Evolutionary conservation across 2,888 invertebrate species (phyloP), one percentile per base, ranked within the genome.

Genomic region (Sarcophaga subvicina): DNA sequence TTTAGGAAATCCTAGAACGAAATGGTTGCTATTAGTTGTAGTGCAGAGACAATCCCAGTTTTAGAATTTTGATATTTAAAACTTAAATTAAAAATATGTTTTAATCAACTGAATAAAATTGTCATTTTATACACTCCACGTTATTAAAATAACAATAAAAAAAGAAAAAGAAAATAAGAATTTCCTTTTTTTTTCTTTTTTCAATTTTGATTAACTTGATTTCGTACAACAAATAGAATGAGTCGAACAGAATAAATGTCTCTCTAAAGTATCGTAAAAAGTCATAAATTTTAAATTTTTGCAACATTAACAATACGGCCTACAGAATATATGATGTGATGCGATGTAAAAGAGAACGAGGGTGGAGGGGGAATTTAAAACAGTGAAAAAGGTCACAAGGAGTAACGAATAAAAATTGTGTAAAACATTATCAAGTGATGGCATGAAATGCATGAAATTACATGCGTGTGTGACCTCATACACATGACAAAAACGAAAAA

Each of bases 401-500:
- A 64, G 45, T 67, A 60, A 73, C 22, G 20, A 49, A 69, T 4
- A 54, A 54, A 54, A 54, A 54, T 17, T 54, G 54, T 54, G 54
- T 54, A 54, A 54, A 81, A 70, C 25, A 75, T 72, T 78, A 78
- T 73, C 27, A 83, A 67, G 77, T 86, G 80, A 83, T 86, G 82
- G 64, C 78, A 81, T 83, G 66, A 86, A 83, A 86, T 78, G 86
- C 84, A 87, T 84, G 84, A 87, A 84, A 87, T 82, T 84, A 87
- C 81, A 84, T 84, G 81, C 83, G 87, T 89, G 88, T 90, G 90
- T 89, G 90, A 91, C 88, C 89, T 89, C 83, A 89, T 86, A 89
- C 91, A 91, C 90, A 91, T 91, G 91, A 87, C 90, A 89, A 86
- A 89, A 90, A 73, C 3, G 4, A 17, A 54, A 54, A 91, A 91